Evolutionary conservation across 2,113 vertebrate genomes (phyloP), one percentile per base, ranked within the genome.

Genomic region (Ptilonorhynchus violaceus): DNA sequence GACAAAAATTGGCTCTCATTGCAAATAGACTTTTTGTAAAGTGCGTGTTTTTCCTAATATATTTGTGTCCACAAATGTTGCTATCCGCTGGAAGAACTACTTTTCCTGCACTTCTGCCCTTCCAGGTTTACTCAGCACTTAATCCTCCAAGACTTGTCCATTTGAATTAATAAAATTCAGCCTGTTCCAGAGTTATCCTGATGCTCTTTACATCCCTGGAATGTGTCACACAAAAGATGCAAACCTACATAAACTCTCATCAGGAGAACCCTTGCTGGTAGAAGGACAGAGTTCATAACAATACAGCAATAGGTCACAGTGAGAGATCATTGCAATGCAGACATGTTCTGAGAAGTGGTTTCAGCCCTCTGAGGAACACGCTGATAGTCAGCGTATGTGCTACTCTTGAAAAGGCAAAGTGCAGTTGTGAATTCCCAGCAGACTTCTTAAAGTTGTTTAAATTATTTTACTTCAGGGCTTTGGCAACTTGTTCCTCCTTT

Each of bases 351-450:
- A 70, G 58, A 72, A 78, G 21, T 10, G 30, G 69, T 56, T 89
- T 87, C 41, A 73, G 53, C 8, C 42, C 4, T 14, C 41, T 41
- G 50, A 91, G 33, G 60, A 73, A 42, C 41, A 49, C 0, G 0
- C 7, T 41, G 50, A 64, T 11, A 49, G n/a, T 37, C 58, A 82
- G 24, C 0, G 0, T 10, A 21, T 31, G 52, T 10, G 4, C 44
- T 76, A 0, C 25, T 88, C 80, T 37, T 39, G 35, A 74, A 77
- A 80, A 80, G 20, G 7, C 17, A 46, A 93, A 90, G 31, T 42
- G 28, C n/a, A 66, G 25, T 28, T 93, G 18, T 11, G 11, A 37
- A 67, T 52, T 78, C 6, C 2, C 35, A 70, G 42, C 3, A 91
- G 73, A 70, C 63, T 67, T 78, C 47, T 70, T 18, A 70, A 49